These are phyloP conservation scores for Sceloporus tristichus DNA, from an alignment of 2,113 vertebrate species.

Conservation along the genomic window DNA sequence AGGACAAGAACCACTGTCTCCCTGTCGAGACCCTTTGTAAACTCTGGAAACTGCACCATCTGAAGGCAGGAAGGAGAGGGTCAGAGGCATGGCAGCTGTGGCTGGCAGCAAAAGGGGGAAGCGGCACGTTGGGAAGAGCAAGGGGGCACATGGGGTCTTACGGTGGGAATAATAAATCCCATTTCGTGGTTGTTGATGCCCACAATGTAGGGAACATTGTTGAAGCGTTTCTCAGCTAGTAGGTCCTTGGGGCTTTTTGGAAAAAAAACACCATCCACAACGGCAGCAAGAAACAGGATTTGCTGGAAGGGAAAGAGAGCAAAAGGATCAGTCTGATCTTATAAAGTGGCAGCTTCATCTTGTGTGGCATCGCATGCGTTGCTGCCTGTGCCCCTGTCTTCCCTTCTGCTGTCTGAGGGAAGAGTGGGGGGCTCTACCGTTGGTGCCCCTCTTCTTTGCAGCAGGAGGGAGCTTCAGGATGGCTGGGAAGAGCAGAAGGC, in stretches of 20 bases:
- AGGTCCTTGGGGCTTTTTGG: constrained; percentile 52
- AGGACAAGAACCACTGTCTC: neutral
- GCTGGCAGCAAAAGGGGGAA: neutral
- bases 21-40: constrained; percentile 48
- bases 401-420: too few relatives aligned
- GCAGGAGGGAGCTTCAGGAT: too few relatives aligned
- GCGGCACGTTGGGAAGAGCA: too few relatives aligned
- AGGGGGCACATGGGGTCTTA: too few relatives aligned
- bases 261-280: constrained; percentile 48
- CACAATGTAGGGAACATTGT: neutral
- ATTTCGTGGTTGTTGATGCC: constrained; percentile 60
- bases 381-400: too few relatives aligned
- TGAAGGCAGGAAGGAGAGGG: neutral
- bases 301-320: constrained; percentile 33
- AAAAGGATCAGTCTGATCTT: too few relatives aligned
- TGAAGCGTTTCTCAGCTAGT: constrained; percentile 43
- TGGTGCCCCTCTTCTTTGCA: too few relatives aligned
- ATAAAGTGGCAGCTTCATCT: too few relatives aligned
- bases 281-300: neutral
- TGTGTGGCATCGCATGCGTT: too few relatives aligned
- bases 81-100: neutral
- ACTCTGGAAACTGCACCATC: constrained; percentile 36
- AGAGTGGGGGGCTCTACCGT: too few relatives aligned
- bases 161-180: constrained; percentile 53
- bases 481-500: too few relatives aligned